Evolutionary conservation across 2,888 invertebrate species (phyloP).

Genomic region (Lampropteryx suffumata): DNA sequence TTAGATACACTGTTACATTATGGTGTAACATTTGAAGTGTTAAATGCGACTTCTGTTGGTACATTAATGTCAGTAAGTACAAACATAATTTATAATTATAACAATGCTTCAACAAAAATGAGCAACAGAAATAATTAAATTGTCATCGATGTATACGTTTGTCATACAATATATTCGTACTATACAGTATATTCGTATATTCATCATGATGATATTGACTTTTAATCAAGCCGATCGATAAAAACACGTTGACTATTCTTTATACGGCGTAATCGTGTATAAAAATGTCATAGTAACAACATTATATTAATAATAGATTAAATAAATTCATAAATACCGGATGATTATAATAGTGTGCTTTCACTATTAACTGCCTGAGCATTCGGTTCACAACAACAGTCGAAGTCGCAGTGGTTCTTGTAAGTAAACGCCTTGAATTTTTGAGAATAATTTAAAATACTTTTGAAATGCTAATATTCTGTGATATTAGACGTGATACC

Average conservation of each 20-base stretch:
- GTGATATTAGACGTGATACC: constrained; percentile 82
- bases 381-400: background rate
- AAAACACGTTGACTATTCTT: background rate
- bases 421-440: constrained; percentile 56
- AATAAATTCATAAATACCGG: constrained; percentile 3
- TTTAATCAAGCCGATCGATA: background rate
- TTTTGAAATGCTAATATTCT: constrained; percentile 78
- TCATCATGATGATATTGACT: background rate
- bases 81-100: constrained; percentile 33
- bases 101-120: constrained; percentile 33
- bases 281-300: constrained; percentile 1
- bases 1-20: constrained; percentile 3
- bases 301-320: constrained; percentile 1
- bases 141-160: constrained; percentile 8
- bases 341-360: background rate
- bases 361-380: constrained; percentile 12
- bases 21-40: background rate
- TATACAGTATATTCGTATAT: constrained; percentile 3
- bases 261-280: background rate
- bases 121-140: constrained; percentile 9
- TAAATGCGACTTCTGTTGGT: constrained; percentile 29
- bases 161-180: too few relatives aligned
- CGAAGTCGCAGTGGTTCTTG: constrained; percentile 7
- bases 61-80: constrained; percentile 35
- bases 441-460: constrained; percentile 49